Conservation (phyloP, 1,140 invertebrate genomes). For the Hirudo medicinalis region DNA sequence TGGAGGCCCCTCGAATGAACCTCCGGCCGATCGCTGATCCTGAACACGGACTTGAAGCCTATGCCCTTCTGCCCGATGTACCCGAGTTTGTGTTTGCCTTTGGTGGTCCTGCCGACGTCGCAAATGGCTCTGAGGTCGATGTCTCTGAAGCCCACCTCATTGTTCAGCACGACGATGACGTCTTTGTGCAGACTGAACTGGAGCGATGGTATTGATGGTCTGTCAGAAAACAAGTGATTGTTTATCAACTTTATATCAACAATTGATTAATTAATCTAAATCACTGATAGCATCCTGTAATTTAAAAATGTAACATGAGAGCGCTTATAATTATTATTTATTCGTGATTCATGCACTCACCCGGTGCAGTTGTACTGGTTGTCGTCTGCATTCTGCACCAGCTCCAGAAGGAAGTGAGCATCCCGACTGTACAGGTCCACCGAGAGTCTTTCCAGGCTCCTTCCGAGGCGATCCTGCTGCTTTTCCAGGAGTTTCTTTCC, state of each 20-base stretch:
- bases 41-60: constrained; percentile 43
- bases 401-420: constrained; percentile 40
- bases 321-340: neutral
- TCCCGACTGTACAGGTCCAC: constrained; percentile 41
- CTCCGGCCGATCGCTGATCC: constrained; percentile 37
- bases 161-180: constrained; percentile 35
- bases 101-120: constrained; percentile 41
- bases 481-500: constrained; percentile 19
- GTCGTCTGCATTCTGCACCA: constrained; percentile 42
- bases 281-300: too few relatives aligned
- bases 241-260: too few relatives aligned
- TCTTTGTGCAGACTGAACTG: constrained; percentile 33
- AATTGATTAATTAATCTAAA: too few relatives aligned
- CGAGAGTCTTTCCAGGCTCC: constrained; percentile 31
- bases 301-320: neutral
- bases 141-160: constrained; percentile 38
- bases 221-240: neutral
- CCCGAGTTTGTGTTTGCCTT: constrained; percentile 39
- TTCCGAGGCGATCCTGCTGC: constrained; percentile 23
- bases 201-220: constrained; percentile 28
- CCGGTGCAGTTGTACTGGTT: constrained; percentile 32
- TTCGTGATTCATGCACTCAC: neutral
- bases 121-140: constrained; percentile 38
- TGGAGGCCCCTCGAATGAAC: constrained; percentile 42
- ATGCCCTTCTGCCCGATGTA: constrained; percentile 44